These are phyloP conservation scores for Liparis tanakae DNA, from an alignment of 2,797 vertebrate genomes.

Conservation along the genomic window DNA sequence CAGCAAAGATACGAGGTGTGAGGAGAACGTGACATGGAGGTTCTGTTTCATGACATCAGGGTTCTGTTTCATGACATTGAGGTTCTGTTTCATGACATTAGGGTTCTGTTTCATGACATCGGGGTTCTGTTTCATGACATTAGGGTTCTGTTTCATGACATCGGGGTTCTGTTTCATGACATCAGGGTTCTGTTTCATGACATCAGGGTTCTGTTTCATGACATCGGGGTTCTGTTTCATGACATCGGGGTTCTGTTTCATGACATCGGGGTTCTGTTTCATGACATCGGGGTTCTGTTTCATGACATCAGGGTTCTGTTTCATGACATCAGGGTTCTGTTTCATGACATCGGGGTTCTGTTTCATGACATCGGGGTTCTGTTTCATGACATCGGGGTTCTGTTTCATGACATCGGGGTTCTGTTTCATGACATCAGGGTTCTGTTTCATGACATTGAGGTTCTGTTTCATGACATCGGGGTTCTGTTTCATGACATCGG, in stretches of 20 bases:
- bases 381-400: background rate
- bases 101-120: background rate
- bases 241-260: background rate
- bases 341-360: background rate
- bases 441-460: too few relatives aligned
- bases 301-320: background rate
- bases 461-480: background rate
- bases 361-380: background rate
- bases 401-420: background rate
- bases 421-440: background rate
- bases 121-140: background rate
- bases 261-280: background rate
- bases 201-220: background rate
- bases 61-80: too few relatives aligned
- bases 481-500: background rate
- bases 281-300: background rate
- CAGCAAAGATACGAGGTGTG: background rate
- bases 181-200: background rate
- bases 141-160: background rate
- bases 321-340: background rate
- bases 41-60: background rate
- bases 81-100: background rate
- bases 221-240: background rate
- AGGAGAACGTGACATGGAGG: background rate
- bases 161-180: background rate